Conservation (phyloP, 1,140 invertebrate genomes). For the Ridgeia piscesae region DNA sequence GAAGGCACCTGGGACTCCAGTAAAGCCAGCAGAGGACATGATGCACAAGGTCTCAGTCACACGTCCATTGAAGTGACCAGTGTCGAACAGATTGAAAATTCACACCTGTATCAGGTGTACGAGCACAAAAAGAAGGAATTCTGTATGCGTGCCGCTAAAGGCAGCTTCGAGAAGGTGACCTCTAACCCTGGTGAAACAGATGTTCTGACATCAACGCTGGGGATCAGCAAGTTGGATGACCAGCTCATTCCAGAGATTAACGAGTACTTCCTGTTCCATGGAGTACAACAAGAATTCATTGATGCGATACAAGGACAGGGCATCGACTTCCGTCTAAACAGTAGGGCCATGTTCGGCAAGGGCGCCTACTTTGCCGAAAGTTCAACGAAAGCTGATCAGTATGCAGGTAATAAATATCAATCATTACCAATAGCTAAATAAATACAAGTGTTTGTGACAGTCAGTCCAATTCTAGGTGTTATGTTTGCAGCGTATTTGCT, state of each 20-base stretch:
- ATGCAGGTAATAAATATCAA: not conserved
- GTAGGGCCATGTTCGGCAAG: constrained; percentile 14
- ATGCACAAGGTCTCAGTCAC: not conserved
- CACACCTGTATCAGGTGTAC: not conserved
- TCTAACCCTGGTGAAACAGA: not conserved
- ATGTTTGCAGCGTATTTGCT: no score
- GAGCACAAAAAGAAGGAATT: not conserved
- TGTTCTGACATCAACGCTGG: not conserved
- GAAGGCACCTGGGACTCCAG: not conserved
- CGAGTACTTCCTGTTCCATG: not conserved
- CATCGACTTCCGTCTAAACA: not conserved
- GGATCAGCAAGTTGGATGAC: not conserved
- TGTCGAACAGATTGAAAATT: not conserved
- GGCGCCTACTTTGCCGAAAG: constrained; percentile 26
- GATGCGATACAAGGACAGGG: constrained; percentile 6
- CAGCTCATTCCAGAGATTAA: not conserved
- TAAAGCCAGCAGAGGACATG: not conserved
- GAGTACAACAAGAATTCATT: not conserved
- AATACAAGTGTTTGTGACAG: no score
- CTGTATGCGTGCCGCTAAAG: not conserved
- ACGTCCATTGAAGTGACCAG: not conserved
- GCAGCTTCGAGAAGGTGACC: not conserved
- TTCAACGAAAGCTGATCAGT: constrained; percentile 1
- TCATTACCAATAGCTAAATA: no score
- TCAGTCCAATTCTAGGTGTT: no score